These are phyloP conservation scores for Dendrolimus houi DNA, from an alignment of 2,888 invertebrate genomes.

Conservation along the genomic window DNA sequence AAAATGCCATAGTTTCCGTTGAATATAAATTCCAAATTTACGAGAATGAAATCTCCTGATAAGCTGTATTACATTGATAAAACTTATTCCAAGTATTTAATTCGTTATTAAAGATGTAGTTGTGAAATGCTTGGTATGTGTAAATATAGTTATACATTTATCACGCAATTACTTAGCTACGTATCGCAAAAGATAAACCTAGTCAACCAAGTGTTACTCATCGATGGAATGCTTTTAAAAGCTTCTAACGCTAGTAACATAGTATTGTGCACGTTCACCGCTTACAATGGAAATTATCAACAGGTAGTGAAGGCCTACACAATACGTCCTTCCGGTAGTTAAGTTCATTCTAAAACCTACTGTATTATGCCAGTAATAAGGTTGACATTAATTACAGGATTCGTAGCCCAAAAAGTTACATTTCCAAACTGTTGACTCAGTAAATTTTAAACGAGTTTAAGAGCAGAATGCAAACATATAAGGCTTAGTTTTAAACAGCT, in stretches of 20 bases:
- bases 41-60: no score
- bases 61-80: no score
- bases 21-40: no score
- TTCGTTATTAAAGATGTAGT: background rate
- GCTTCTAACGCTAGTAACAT: slow-evolving; percentile 32
- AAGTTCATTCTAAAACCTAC: slow-evolving; percentile 11
- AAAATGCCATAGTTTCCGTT: no score
- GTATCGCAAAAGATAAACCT: slow-evolving; percentile 25
- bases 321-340: slow-evolving; percentile 69
- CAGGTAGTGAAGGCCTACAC: slow-evolving; percentile 65
- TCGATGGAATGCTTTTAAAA: slow-evolving; percentile 57
- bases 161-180: slow-evolving; percentile 7
- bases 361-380: background rate
- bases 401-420: slow-evolving; percentile 13
- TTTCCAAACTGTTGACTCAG: slow-evolving; percentile 19
- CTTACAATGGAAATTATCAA: slow-evolving; percentile 66
- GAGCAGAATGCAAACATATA: slow-evolving; percentile 12
- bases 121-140: background rate
- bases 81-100: no score
- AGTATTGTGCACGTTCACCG: slow-evolving; percentile 49
- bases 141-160: background rate
- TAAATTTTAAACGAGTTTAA: slow-evolving; percentile 18
- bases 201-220: slow-evolving; percentile 33
- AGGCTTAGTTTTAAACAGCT: slow-evolving; percentile 16
- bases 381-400: background rate